These are phyloP conservation scores for Acomys russatus DNA, from an alignment of 2,797 vertebrate genomes.

Conservation along the genomic window DNA sequence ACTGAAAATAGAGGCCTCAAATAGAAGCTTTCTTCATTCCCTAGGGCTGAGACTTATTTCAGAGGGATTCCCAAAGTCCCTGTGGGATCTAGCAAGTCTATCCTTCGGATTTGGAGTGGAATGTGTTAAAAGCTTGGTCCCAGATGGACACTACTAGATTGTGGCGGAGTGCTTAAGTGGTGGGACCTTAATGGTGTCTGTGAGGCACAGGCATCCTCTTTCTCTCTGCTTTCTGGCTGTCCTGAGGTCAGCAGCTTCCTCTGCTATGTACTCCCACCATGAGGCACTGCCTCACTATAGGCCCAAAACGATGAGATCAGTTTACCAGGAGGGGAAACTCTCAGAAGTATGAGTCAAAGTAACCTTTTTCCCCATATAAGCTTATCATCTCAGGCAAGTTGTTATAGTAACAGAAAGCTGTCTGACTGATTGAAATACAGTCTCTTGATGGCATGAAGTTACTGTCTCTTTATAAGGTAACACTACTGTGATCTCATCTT, in stretches of 20 bases:
- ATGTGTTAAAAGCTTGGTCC: background rate
- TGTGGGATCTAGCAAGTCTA: background rate
- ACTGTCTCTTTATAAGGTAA: background rate
- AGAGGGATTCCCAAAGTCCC: background rate
- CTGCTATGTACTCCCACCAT: background rate
- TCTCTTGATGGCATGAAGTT: background rate
- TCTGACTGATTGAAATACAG: background rate
- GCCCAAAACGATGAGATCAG: background rate
- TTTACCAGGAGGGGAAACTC: background rate
- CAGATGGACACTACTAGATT: no score
- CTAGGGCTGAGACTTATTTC: background rate
- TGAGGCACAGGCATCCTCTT: background rate
- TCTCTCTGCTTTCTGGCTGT: background rate
- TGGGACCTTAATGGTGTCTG: background rate
- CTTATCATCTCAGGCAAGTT: background rate
- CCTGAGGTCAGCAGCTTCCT: background rate
- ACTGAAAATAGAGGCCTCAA: background rate
- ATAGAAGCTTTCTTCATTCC: background rate
- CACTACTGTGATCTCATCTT: constrained; percentile 2
- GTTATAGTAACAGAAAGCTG: background rate
- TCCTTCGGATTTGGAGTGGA: background rate
- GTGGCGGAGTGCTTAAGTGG: background rate
- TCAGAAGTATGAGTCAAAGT: background rate
- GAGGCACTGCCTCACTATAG: background rate
- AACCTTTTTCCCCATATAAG: background rate